Evolutionary conservation across 30 jellyfish, hydroid and myxozoan species (phyloP).

Genomic region (Clytia hemisphaerica): DNA sequence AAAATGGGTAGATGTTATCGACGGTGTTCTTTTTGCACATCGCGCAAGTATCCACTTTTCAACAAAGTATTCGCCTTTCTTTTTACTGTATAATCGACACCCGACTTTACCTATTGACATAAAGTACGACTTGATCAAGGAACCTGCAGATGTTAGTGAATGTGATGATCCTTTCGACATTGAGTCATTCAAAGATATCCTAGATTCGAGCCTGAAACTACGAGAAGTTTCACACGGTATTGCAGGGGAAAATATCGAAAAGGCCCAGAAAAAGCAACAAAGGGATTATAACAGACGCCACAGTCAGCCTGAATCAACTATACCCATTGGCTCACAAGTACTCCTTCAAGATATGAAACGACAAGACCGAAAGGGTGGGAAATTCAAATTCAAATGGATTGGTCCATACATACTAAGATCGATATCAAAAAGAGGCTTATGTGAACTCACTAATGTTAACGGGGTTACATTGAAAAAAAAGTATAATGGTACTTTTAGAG

Average conservation of each 20-base stretch:
- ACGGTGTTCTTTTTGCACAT: background rate
- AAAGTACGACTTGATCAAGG: background rate
- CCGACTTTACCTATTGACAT: constrained; percentile 6
- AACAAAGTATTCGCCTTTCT: background rate
- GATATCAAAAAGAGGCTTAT: no score
- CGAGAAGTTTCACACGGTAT: background rate
- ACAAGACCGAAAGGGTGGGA: no score
- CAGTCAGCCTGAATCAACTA: no score
- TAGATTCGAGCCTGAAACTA: background rate
- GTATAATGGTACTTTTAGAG: no score
- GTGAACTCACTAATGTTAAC: no score
- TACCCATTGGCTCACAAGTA: no score
- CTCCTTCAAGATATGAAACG: no score
- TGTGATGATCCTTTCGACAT: no score
- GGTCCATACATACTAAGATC: no score
- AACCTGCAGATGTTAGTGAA: background rate
- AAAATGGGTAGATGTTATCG: constrained; percentile 6
- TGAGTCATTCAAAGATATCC: background rate
- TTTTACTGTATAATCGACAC: constrained; percentile 19
- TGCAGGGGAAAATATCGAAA: constrained; percentile 9
- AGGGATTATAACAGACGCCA: no score
- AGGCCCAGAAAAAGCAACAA: constrained; percentile 8
- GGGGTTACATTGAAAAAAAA: no score
- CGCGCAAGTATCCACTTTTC: constrained; percentile 13
- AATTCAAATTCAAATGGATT: no score